Evolutionary conservation across 2,888 invertebrate species (phyloP), one percentile per base, ranked within the genome.

Genomic region (Selenia dentaria): DNA sequence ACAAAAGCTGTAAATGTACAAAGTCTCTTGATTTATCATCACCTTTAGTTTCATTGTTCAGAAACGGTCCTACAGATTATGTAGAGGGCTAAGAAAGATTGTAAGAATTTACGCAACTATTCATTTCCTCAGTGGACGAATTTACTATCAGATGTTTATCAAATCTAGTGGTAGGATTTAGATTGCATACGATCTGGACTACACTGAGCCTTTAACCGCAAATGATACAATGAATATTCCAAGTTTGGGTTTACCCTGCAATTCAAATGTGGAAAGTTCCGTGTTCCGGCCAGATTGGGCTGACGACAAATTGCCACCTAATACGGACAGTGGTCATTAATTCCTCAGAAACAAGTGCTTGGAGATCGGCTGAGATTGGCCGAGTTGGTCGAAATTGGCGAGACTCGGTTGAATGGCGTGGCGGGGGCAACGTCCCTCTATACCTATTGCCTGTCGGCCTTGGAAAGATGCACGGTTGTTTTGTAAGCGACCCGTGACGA

Each of bases 261-360:
- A 53, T 57, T 57, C 49, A n/a, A 48, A 52, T 57, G 48, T 59
- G 57, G 59, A 60, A 58, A 57, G 60, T 56, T 59, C 56, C 60
- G 51, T 54, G 57, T 59, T n/a, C 51, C 61, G 38, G 27, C 27
- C 24, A 39, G 53, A 55, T 54, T 49, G 54, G 51, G 56, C 51
- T 53, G 56, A 61, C 51, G 62, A 57, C 57, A 61, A 69, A 70
- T 70, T 60, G 64, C 64, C 65, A 55, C 62, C 65, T 70, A 66
- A 71, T 73, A 63, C 62, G 64, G 64, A 67, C 64, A 64, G 68
- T 61, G 56, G 60, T 60, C 63, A 73, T 70, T 70, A 73, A 71
- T 71, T 69, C 66, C 61, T 56, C 60, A 64, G 69, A 69, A 70
- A 67, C 74, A 66, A 72, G 74, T 70, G 70, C 58, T 63, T 62